Evolutionary conservation across 2,888 invertebrate species (phyloP).

Genomic region (Amphipyra tragopoginis): DNA sequence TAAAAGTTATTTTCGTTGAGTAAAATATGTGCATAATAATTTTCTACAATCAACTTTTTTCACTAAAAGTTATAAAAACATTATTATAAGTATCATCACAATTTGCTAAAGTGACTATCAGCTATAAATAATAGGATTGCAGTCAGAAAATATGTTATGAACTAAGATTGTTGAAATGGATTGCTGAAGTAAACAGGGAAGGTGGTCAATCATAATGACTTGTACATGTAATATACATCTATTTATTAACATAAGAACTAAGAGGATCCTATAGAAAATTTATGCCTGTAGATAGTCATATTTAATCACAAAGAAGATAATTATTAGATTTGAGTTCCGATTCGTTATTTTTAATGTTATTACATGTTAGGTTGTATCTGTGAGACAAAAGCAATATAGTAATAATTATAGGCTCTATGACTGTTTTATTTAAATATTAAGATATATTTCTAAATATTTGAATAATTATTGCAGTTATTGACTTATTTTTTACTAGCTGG

Average conservation of each 20-base stretch:
- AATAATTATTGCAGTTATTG: slow-evolving; percentile 53
- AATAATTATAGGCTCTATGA: slow-evolving; percentile 39
- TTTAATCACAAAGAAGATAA: slow-evolving; percentile 29
- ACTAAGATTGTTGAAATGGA: slow-evolving; percentile 8
- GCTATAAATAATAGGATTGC: neutral
- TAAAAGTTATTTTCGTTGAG: neutral
- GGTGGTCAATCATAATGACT: slow-evolving; percentile 17
- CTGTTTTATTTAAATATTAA: slow-evolving; percentile 53
- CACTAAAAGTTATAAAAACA: neutral
- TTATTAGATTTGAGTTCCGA: slow-evolving; percentile 30
- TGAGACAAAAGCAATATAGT: slow-evolving; percentile 57
- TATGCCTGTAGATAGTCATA: slow-evolving; percentile 28
- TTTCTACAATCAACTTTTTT: neutral
- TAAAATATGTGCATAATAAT: slow-evolving; percentile 31
- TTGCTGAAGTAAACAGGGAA: slow-evolving; percentile 2
- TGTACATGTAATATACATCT: slow-evolving; percentile 14
- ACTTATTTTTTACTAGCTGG: slow-evolving; percentile 50
- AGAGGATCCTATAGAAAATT: slow-evolving; percentile 28
- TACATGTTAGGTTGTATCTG: slow-evolving; percentile 48
- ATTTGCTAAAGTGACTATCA: too few relatives aligned
- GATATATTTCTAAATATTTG: slow-evolving; percentile 51
- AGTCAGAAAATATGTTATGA: neutral
- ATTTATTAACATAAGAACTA: slow-evolving; percentile 33
- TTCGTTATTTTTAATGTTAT: slow-evolving; percentile 34
- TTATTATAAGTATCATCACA: too few relatives aligned